Evolutionary conservation across 2,888 invertebrate genomes (phyloP).

Genomic region (Candidula unifasciata): DNA sequence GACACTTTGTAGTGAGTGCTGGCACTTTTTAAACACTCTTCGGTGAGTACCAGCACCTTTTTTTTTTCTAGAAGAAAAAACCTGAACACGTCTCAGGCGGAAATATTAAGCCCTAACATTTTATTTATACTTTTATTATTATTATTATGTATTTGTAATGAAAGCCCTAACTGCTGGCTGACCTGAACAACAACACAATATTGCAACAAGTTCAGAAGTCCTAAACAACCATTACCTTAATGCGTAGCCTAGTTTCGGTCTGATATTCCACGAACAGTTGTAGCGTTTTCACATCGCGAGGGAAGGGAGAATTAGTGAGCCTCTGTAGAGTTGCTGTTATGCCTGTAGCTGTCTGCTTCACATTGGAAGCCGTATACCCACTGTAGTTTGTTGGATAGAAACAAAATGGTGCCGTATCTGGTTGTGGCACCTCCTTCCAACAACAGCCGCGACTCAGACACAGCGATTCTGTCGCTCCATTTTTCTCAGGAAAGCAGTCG

Average conservation of each 20-base stretch:
- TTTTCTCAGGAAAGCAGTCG: conserved; percentile 56
- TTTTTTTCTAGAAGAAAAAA: too few species aligned
- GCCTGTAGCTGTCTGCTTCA: conserved; percentile 24
- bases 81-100: too few species aligned
- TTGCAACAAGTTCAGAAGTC: neutral
- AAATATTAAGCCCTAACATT: too few species aligned
- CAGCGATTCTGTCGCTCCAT: conserved; percentile 39
- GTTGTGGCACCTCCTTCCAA: conserved; percentile 35
- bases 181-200: too few species aligned
- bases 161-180: too few species aligned
- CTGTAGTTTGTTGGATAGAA: conserved; percentile 52
- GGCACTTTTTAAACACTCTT: too few species aligned
- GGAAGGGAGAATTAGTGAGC: conserved; percentile 28
- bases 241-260: conserved; percentile 29
- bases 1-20: too few species aligned
- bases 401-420: conserved; percentile 51
- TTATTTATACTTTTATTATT: too few species aligned
- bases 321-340: conserved; percentile 35
- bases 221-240: conserved; percentile 31
- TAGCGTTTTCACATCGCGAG: conserved; percentile 35
- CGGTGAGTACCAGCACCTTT: too few species aligned
- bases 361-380: conserved; percentile 42
- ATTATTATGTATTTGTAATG: too few species aligned
- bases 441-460: conserved; percentile 55
- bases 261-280: conserved; percentile 43